Evolutionary conservation across 30 jellyfish, hydroid and myxozoan genomes (phyloP).

Genomic region (Aurelia aurita complex sp. Pacific): DNA sequence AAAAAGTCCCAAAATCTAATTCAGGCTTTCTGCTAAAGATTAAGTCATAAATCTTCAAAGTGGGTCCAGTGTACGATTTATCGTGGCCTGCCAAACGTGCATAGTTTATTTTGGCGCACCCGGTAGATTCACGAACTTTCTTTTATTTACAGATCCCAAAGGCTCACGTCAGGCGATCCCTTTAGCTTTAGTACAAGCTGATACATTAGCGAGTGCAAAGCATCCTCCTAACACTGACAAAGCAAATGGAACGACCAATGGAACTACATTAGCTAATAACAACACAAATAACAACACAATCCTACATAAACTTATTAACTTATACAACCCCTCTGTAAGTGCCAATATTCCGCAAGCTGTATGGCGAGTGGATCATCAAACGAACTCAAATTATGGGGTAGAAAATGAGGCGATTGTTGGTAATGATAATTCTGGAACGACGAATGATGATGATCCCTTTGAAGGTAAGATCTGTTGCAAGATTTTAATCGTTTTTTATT

Average conservation of each 20-base stretch:
- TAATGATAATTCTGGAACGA: neutral
- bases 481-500: neutral
- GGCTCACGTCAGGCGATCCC: constrained; percentile 95
- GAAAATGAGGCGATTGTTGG: neutral
- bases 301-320: constrained; percentile 6
- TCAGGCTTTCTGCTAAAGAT: too few relatives aligned
- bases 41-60: too few relatives aligned
- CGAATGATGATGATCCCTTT: constrained; percentile 8
- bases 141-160: constrained; percentile 1
- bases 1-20: too few relatives aligned
- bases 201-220: constrained; percentile 79
- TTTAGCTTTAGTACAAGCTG: constrained; percentile 92
- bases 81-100: too few relatives aligned
- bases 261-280: constrained; percentile 4
- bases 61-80: too few relatives aligned
- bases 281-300: neutral
- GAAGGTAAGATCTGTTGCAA: constrained; percentile 8
- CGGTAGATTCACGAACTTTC: neutral
- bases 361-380: constrained; percentile 30
- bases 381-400: neutral
- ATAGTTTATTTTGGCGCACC: too few relatives aligned
- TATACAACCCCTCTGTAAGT: constrained; percentile 1
- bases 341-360: constrained; percentile 34
- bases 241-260: constrained; percentile 20
- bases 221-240: constrained; percentile 70